Conservation (phyloP, 2,113 vertebrate genomes). For the Cryptotis parvus region DNA sequence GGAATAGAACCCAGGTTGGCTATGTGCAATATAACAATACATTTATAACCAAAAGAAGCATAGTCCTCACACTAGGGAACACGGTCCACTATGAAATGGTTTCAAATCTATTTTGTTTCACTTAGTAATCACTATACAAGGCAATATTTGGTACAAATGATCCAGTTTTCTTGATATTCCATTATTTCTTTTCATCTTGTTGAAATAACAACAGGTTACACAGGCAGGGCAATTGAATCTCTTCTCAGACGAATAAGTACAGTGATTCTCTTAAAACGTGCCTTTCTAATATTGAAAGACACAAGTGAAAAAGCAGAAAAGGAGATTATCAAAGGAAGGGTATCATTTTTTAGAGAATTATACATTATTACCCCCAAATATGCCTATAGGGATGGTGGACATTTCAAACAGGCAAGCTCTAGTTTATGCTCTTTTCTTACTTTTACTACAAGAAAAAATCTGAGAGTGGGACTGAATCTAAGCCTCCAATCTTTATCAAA, state of each 20-base stretch:
- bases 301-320: not conserved
- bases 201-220: not conserved
- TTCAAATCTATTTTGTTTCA: not conserved
- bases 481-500: constrained; percentile 21
- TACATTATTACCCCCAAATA: not conserved
- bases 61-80: not conserved
- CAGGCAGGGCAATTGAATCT: not conserved
- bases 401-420: not conserved
- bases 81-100: not conserved
- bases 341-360: not conserved
- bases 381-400: not conserved
- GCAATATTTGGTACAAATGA: not conserved
- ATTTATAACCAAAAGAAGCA: not conserved
- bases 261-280: not conserved
- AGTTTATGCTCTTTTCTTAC: constrained; percentile 1
- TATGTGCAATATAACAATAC: too few species aligned
- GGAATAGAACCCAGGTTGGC: too few species aligned
- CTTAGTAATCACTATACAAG: not conserved
- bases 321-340: not conserved
- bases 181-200: not conserved
- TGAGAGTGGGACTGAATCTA: not conserved
- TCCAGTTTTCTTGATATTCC: not conserved
- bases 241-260: not conserved
- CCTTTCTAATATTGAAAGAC: not conserved
- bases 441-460: not conserved